Base-by-base conservation (phyloP, 1,140 invertebrate genomes). In the Anoplolepis gracilipes region DNA sequence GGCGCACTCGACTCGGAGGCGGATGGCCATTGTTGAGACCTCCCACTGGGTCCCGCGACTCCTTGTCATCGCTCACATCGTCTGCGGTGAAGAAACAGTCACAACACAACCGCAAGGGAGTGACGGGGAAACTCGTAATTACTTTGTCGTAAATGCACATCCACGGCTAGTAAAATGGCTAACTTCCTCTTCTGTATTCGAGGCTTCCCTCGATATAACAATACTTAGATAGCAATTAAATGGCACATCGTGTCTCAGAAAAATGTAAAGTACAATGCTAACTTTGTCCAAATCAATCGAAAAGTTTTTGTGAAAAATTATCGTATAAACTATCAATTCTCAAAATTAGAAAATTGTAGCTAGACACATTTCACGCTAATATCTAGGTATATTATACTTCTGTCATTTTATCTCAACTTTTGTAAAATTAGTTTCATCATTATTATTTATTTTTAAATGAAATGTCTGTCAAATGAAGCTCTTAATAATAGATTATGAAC, bases 51-150 rank as follows among this genome's bases (percentile, higher is more conserved):
- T 64, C 86, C 16, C 77, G 89, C 90, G 90, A 92, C 91, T 92
- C 91, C 91, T 90, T 92, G 91, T 92, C 91, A 92, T 92, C 91
- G 91, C 91, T 92, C 91, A 92, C 90, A 90, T 92, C 87, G 91
- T 88, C 87, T 62, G 90, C 76, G 88, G 87, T 49, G 84, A 90
- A 78, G 85, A 88, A 92, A 86, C 91, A 89, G 89, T 92, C 91
- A 87, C 86, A 90, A 90, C 87, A 89, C 39, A 73, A 59, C 88
- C 73, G 70, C 86, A 72, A 92, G 89, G 85, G 85, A 92, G 90
- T 89, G 87, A 88, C 88, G 89, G 64, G 87, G 77, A 91, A 90
- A 89, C 87, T 86, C 88, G 88, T 91, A 92, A 92, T 92, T 92
- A 92, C 90, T 92, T 88, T 49, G 87, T 90, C 85, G 90, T 85